These are phyloP conservation scores for Archips xylosteana DNA, from an alignment of 2,888 invertebrate genomes.

Conservation along the genomic window DNA sequence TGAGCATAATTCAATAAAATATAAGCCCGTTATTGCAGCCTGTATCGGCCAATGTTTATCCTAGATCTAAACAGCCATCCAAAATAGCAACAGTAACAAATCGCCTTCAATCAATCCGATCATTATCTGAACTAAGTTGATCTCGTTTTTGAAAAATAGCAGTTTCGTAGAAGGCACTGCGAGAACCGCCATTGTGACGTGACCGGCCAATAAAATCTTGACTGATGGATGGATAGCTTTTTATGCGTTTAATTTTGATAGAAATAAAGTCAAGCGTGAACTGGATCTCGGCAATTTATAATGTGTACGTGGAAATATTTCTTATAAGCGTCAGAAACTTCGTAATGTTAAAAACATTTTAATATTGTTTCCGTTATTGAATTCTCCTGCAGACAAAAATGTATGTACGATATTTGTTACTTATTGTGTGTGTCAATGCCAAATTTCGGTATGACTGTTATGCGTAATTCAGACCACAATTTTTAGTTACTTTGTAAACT, in stretches of 20 bases:
- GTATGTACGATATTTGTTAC: not conserved
- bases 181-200: conserved; percentile 75
- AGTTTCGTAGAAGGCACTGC: conserved; percentile 74
- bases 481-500: not conserved
- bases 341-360: no score
- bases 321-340: no score
- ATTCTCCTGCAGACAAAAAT: not conserved
- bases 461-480: no score
- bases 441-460: no score
- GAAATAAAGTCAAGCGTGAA: conserved; percentile 58
- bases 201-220: conserved; percentile 74
- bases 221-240: conserved; percentile 82
- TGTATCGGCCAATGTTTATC: conserved; percentile 5
- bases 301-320: no score
- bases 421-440: not conserved
- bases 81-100: conserved; percentile 38
- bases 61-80: conserved; percentile 25
- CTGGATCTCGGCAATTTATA: not conserved
- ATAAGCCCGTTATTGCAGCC: not conserved
- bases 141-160: conserved; percentile 75
- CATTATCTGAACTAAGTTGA: conserved; percentile 60
- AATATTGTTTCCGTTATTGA: not conserved
- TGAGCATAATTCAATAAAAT: not conserved
- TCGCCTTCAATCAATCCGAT: conserved; percentile 41
- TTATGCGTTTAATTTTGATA: conserved; percentile 74